Base-by-base conservation (phyloP, 2,888 invertebrate genomes). In the Hemistola chrysoprasaria region DNA sequence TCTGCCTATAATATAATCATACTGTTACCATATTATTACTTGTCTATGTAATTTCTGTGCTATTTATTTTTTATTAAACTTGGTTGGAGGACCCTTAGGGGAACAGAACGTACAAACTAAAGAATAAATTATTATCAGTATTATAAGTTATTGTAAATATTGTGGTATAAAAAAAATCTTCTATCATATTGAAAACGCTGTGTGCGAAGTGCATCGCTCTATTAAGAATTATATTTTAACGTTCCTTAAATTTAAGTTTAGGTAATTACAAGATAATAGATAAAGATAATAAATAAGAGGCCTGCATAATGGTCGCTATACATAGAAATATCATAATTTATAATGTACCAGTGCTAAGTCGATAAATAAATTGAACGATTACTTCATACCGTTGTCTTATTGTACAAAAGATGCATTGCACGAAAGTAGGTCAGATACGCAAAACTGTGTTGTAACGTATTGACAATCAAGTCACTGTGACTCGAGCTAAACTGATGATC, bases 91-190 rank as follows among this genome's bases (percentile, higher is more conserved):
- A 23, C 20, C 8, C 23, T 24, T 29, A 22, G 16, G 37, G 40
- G 35, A 25, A 40, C 45, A 46, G 20, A 50, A 40, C 28, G 55
- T 55, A 55, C 55, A 55, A 55, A 55, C 47, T 52, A 55, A 48
- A 48, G 36, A 48, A 36, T 42, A 55, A 49, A 53, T 34, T 53
- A 53, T 34, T 53, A 51, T 53, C 55, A 55, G 55, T 55, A 55
- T 55, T 55, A 55, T 41, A 46, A 46, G 34, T 9, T 25, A 10
- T 39, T 53, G 43, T 51, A 49, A 43, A 47, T 51, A 54, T 39
- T n/a, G n/a, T n/a, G n/a, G n/a, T n/a, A n/a, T n/a, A n/a, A n/a
- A n/a, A n/a, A n/a, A n/a, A n/a, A n/a, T n/a, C n/a, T n/a, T n/a
- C n/a, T n/a, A n/a, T n/a, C n/a, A n/a, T n/a, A n/a, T n/a, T n/a